Evolutionary conservation across 2,888 invertebrate species (phyloP).

Genomic region (Drosophila rubida): DNA sequence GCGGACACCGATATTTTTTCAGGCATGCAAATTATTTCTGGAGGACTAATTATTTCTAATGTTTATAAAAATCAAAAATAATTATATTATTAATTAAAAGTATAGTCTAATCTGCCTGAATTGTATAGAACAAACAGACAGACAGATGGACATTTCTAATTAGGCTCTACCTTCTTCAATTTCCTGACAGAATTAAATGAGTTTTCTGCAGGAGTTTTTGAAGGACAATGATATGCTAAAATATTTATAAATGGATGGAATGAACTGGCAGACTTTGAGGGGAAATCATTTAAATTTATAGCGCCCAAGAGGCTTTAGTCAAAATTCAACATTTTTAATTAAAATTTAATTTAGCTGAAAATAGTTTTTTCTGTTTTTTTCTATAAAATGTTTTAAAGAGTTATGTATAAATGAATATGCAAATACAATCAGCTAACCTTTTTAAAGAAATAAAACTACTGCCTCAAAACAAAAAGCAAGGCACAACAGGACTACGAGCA

Average conservation of each 20-base stretch:
- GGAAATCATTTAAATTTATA: background rate
- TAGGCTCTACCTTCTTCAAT: background rate
- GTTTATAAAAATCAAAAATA: background rate
- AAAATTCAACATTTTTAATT: background rate
- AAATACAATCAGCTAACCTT: background rate
- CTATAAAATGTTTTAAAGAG: too few species aligned
- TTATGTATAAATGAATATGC: slow-evolving; percentile 3
- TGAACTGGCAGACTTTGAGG: background rate
- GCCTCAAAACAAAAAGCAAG: background rate
- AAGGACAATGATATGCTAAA: background rate
- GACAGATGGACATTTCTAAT: background rate
- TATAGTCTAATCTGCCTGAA: background rate
- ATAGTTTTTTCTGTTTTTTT: background rate
- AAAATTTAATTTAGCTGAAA: background rate
- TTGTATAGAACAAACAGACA: too few species aligned
- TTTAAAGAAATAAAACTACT: slow-evolving; percentile 11
- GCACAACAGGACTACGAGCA: slow-evolving; percentile 14
- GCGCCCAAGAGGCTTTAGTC: too few species aligned
- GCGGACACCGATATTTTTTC: background rate
- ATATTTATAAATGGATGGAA: background rate
- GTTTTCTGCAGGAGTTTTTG: background rate
- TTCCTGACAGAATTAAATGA: background rate
- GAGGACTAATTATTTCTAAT: too few species aligned
- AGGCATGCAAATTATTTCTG: background rate
- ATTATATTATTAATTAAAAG: background rate